Evolutionary conservation across 2,888 invertebrate species (phyloP).

Genomic region (Mythimna pallens): DNA sequence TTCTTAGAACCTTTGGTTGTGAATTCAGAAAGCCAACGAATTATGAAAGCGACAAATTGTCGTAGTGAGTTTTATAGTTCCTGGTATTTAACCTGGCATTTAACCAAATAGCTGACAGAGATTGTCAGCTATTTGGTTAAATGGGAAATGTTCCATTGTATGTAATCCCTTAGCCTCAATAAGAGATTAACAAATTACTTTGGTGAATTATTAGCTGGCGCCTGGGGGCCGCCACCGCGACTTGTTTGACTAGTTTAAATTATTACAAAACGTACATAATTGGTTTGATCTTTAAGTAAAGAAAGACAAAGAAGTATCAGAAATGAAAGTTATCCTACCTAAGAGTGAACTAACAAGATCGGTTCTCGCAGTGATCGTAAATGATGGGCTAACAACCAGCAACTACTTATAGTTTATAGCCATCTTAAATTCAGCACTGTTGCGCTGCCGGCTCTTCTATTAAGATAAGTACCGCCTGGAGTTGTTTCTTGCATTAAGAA

Average conservation of each 20-base stretch:
- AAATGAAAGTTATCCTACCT: constrained; percentile 24
- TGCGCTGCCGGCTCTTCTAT: constrained; percentile 25
- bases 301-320: constrained; percentile 4
- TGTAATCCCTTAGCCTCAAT: background rate
- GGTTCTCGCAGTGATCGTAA: constrained; percentile 25
- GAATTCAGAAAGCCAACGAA: constrained; percentile 68
- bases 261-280: background rate
- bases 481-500: constrained; percentile 30
- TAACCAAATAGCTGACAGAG: too few relatives aligned
- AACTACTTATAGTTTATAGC: constrained; percentile 46
- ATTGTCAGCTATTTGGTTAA: constrained; percentile 40
- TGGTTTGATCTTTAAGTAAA: constrained; percentile 2
- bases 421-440: constrained; percentile 33
- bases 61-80: constrained; percentile 59
- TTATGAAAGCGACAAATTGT: constrained; percentile 65
- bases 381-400: constrained; percentile 24
- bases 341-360: constrained; percentile 31
- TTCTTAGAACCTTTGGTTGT: constrained; percentile 72
- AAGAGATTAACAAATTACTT: constrained; percentile 15
- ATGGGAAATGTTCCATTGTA: constrained; percentile 15
- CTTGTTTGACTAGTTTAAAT: constrained; percentile 2
- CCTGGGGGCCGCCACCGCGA: background rate
- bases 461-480: constrained; percentile 43
- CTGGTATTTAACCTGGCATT: too few relatives aligned
- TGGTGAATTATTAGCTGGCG: constrained; percentile 1